Base-by-base conservation (phyloP, 2,888 invertebrate genomes). In the Ecliptopera silaceata region DNA sequence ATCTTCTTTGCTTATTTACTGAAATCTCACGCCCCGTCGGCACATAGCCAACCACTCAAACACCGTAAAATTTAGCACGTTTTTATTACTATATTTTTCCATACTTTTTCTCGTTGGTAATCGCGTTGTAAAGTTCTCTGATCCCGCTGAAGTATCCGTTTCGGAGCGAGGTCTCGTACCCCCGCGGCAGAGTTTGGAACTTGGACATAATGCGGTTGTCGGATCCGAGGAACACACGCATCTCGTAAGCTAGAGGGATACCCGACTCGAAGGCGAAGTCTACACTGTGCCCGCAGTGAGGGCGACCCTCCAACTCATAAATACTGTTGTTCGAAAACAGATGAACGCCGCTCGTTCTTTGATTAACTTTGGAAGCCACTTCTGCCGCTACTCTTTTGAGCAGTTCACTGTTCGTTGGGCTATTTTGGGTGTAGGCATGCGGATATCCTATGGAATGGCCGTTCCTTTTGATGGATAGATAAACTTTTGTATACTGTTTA, bases 391-490 rank as follows among this genome's bases (percentile, higher is more conserved):
- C 70, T 57, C 61, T 74, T 10, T 53, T 62, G 1, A 79, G 42
- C 5, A 65, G 36, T 0, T 61, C 64, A 1, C 50, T 50, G 1
- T 69, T 67, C 0, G 56, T 41, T 1, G 69, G 48, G 0, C 38
- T 49, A 1, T 46, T 54, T 56, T 74, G 67, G 0, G 85, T 83
- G 64, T 88, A 93, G 5, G 93, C 94, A 87, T 93, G 94, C 0
- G 95, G 95, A 71, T 94, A 94, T 11, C 93, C 75, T 36, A 95
- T 72, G 22, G 92, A 92, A 59, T 93, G 92, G 1, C 96, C 96
- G 68, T 93, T 95, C 3, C 95, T 93, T 76, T 96, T 95, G 22
- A 97, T 78, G 0, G 95, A 94, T 34, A 96, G 67, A 75, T 96
- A 97, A 47, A 94, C 87, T 69, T 93, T 92, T 8, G 93, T 76